Base-by-base conservation (phyloP, 2,113 vertebrate genomes). In the Hyla sarda region DNA sequence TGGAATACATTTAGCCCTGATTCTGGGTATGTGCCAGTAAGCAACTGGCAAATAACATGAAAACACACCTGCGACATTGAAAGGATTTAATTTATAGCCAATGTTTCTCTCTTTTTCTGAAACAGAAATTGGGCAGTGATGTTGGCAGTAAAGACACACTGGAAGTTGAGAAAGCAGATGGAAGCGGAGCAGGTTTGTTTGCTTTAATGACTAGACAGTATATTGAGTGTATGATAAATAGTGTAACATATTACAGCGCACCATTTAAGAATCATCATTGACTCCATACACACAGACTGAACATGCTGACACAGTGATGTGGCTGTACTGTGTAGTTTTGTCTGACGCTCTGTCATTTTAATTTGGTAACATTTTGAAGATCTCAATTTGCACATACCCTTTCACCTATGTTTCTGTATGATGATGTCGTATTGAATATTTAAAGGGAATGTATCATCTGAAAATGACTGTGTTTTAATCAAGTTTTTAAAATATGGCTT, bases 161-260 rank as follows among this genome's bases (percentile, higher is more conserved):
- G 77, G 88, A 89, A 71, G 89, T 92, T 6, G 97, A 99, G 76
- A 94, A 93, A 82, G 86, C 90, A 58, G 97, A 99, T 28, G 95
- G 93, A 91, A 92, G 92, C 71, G 89, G 93, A 72, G 84, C 94
- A 94, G 96, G 98, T 99, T 91, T 45, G 78, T 65, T 58, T 8
- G 32, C 21, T 56, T 58, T n/a, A 56, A n/a, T 50, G 12, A 47
- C 45, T 45, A 47, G 30, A 41, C 41, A 8, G 41, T 41, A 65
- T 28, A 62, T 60, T 60, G 25, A 7, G n/a, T 28, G 3, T 28
- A 62, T 56, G 2, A 6, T 23, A 56, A 23, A 23, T 56, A 21
- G 54, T 16, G 14, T 17, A 52, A 52, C 13, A 52, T 52, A 17
- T 52, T 52, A 52, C 19, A 56, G 7, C 54, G 23, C 5, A 56